Conservation (phyloP, 2,888 invertebrate genomes). For the Lottia gigantea region DNA sequence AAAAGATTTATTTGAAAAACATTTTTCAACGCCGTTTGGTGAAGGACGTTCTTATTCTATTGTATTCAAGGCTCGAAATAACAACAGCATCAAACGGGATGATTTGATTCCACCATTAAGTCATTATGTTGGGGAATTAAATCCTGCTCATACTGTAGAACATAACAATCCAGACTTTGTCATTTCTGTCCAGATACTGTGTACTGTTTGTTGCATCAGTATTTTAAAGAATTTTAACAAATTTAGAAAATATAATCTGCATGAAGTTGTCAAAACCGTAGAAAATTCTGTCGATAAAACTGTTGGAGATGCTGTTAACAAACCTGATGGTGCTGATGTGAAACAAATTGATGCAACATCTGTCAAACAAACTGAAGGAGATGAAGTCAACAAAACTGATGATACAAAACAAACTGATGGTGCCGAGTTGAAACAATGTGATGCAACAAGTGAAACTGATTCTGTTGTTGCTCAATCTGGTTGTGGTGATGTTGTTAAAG, state of each 20-base stretch:
- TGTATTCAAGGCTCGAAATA: conserved; percentile 59
- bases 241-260: conserved; percentile 86
- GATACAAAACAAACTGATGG: too few relatives aligned
- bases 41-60: conserved; percentile 48
- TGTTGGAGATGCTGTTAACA: background rate
- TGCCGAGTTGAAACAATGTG: too few relatives aligned
- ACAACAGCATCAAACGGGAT: conserved; percentile 73
- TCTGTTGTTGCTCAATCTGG: too few relatives aligned
- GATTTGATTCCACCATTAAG: conserved; percentile 75
- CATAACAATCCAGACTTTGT: conserved; percentile 80
- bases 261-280: conserved; percentile 70
- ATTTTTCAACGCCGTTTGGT: conserved; percentile 72
- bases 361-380: too few relatives aligned
- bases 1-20: conserved; percentile 76
- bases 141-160: conserved; percentile 78
- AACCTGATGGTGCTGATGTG: too few relatives aligned
- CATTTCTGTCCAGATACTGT: conserved; percentile 85
- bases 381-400: too few relatives aligned
- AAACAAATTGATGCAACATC: too few relatives aligned
- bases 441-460: too few relatives aligned
- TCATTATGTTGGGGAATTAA: conserved; percentile 75
- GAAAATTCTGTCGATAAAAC: conserved; percentile 1
- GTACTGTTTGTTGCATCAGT: conserved; percentile 82
- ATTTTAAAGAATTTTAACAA: conserved; percentile 83
- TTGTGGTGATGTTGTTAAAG: too few relatives aligned